A percentile compares a stretch with the other conserved stretches of the same genome.
Conservation (phyloP, 2,113 vertebrate genomes). For the Platichthys stellatus region DNA sequence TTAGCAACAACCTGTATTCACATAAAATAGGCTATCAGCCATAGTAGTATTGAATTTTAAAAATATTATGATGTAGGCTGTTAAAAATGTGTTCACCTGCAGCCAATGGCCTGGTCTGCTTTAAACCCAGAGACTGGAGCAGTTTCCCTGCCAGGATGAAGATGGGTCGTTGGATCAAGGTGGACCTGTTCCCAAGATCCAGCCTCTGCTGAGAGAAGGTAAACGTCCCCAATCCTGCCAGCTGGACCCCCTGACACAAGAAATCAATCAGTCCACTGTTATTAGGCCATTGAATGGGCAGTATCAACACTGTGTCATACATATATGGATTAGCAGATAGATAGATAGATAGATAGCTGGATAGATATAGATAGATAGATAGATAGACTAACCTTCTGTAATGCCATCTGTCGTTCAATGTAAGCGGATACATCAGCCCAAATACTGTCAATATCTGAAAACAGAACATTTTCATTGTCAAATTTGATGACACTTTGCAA, state of each 20-base stretch:
- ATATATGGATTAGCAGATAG: background rate
- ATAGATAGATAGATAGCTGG: conserved; percentile 15
- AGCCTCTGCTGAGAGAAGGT: conserved; percentile 83
- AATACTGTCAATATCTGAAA: conserved; percentile 82
- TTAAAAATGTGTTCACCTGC: conserved; percentile 73
- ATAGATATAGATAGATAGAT: conserved; percentile 1
- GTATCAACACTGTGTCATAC: too few species aligned
- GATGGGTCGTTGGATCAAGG: conserved; percentile 77
- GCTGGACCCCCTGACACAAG: conserved; percentile 79
- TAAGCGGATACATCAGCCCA: conserved; percentile 83
- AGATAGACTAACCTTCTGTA: conserved; percentile 79
- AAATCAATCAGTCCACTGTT: background rate
- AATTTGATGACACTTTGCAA: background rate
- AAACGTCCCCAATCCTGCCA: conserved; percentile 85
- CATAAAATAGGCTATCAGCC: too few species aligned
- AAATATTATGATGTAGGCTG: background rate
- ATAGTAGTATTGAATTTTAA: background rate
- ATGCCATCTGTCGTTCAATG: conserved; percentile 77
- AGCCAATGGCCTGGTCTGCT: conserved; percentile 74
- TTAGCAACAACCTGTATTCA: too few species aligned
- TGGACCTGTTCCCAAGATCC: conserved; percentile 75
- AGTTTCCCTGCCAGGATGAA: conserved; percentile 85
- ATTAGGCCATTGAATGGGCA: too few species aligned
- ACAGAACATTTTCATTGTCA: background rate
- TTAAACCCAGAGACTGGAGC: conserved; percentile 77